Evolutionary conservation across 2,113 vertebrate genomes (phyloP).

Genomic region (Scomber colias): DNA sequence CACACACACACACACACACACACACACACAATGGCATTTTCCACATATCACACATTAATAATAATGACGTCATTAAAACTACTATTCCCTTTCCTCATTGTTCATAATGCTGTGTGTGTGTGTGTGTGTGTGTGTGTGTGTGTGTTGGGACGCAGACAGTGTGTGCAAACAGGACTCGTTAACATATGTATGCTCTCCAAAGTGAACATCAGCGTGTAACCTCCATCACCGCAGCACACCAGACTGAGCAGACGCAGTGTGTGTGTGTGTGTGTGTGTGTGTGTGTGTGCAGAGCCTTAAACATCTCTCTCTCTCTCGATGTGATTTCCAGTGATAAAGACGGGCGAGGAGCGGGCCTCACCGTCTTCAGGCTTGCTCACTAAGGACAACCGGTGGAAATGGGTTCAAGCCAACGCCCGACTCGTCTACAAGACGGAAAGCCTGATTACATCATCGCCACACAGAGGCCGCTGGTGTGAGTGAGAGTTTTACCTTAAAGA

Average conservation of each 20-base stretch:
- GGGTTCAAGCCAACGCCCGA: constrained; percentile 86
- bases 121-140: not conserved
- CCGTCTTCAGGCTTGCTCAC: constrained; percentile 87
- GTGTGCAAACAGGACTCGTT: constrained; percentile 41
- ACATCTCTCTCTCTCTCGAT: too few species aligned
- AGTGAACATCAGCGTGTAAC: constrained; percentile 40
- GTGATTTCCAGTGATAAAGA: constrained; percentile 88
- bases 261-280: not conserved
- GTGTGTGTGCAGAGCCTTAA: too few species aligned
- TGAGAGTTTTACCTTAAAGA: too few species aligned
- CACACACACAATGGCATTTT: too few species aligned
- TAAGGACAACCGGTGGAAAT: constrained; percentile 84
- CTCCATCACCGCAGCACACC: constrained; percentile 14
- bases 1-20: too few species aligned
- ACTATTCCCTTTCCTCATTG: too few species aligned
- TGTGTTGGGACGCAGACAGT: not conserved
- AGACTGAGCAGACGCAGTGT: constrained; percentile 30
- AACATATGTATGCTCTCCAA: constrained; percentile 35
- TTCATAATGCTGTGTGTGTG: too few species aligned
- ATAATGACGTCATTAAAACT: too few species aligned
- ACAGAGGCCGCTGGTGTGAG: constrained; percentile 84
- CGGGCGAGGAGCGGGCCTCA: constrained; percentile 84
- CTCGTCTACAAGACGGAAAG: constrained; percentile 83
- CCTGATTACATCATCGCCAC: constrained; percentile 85
- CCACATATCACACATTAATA: too few species aligned